Evolutionary conservation across 2,888 invertebrate species (phyloP).

Genomic region (Neelides folsomi): DNA sequence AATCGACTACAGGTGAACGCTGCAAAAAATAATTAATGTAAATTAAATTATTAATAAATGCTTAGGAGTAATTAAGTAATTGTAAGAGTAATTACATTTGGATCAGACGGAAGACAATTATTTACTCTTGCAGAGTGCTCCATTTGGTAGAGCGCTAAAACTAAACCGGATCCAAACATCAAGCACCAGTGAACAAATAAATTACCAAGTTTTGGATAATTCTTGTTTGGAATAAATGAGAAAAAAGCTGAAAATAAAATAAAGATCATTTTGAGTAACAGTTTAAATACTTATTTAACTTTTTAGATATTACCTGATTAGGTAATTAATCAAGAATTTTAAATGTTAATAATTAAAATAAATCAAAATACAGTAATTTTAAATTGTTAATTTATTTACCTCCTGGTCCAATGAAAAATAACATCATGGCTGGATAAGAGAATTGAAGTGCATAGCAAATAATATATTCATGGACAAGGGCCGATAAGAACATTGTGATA

Average conservation of each 20-base stretch:
- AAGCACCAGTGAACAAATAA: conserved; percentile 67
- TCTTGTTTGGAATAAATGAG: conserved; percentile 6
- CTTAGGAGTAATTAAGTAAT: neutral
- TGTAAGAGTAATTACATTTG: conserved; percentile 24
- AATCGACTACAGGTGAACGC: conserved; percentile 38
- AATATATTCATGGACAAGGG: conserved; percentile 75
- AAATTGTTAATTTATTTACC: conserved; percentile 2
- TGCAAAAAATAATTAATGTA: conserved; percentile 31
- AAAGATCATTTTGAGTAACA: neutral
- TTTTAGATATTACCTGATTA: too few relatives aligned
- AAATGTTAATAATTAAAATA: neutral
- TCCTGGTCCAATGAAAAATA: conserved; percentile 46
- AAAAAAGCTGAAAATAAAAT: conserved; percentile 2
- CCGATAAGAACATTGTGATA: conserved; percentile 62
- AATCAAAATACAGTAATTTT: neutral
- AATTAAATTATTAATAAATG: too few relatives aligned
- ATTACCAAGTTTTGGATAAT: conserved; percentile 45
- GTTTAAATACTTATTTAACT: neutral
- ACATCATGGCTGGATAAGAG: conserved; percentile 71
- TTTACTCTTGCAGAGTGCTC: conserved; percentile 70
- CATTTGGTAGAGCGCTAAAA: conserved; percentile 66
- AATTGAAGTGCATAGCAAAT: conserved; percentile 62
- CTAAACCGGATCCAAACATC: conserved; percentile 58
- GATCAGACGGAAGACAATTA: conserved; percentile 44
- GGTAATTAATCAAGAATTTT: neutral